A percentile compares a stretch with the other conserved stretches of the same genome.
Conservation (phyloP, 2,113 vertebrate genomes). For the Pseudorectes ferrugineus region DNA sequence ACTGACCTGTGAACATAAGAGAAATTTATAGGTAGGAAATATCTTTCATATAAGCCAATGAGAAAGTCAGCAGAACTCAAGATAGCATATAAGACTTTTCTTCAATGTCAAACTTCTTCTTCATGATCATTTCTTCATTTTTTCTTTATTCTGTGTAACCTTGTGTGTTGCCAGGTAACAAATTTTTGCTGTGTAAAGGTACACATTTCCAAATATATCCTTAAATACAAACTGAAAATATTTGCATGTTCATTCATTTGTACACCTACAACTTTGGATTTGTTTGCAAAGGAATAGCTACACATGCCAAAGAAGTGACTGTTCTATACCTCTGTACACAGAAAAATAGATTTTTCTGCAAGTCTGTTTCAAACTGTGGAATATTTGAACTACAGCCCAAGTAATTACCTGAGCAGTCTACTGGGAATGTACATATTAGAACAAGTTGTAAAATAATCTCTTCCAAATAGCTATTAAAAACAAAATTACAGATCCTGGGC, state of each 20-base stretch:
- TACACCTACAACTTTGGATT: not conserved
- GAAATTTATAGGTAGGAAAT: not conserved
- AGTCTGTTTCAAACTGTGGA: slow-evolving; percentile 20
- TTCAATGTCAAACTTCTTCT: not conserved
- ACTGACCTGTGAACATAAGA: not conserved
- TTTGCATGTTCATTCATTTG: not conserved
- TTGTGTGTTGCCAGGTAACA: not conserved
- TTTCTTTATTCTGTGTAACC: not conserved
- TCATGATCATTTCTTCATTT: not conserved
- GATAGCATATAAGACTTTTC: not conserved
- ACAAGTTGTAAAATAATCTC: slow-evolving; percentile 55
- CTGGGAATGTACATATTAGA: slow-evolving; percentile 40
- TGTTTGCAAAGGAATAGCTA: not conserved
- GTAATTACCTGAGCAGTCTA: slow-evolving; percentile 54
- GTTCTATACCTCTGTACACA: not conserved
- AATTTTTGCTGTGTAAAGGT: not conserved
- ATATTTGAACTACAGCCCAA: slow-evolving; percentile 40
- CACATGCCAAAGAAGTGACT: not conserved
- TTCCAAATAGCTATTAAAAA: slow-evolving; percentile 56
- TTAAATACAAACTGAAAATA: not conserved
- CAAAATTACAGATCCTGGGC: slow-evolving; percentile 38
- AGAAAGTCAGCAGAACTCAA: not conserved
- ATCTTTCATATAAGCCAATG: not conserved
- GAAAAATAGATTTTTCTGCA: slow-evolving; percentile 28
- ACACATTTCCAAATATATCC: not conserved